These are phyloP conservation scores for Chiroxiphia lanceolata DNA, from an alignment of 2,797 vertebrate genomes.

Conservation along the genomic window DNA sequence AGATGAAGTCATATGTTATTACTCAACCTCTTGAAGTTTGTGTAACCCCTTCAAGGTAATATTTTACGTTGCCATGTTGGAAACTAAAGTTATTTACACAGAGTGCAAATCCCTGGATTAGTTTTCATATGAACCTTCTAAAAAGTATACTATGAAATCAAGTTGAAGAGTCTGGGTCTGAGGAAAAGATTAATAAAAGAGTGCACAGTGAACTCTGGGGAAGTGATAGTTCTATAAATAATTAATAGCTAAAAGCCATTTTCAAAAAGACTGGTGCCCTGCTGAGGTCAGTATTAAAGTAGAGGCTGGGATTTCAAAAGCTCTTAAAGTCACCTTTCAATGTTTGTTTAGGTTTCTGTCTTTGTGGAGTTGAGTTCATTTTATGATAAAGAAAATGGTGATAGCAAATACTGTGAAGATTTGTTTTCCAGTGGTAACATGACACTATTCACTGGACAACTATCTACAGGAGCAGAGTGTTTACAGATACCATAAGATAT, in stretches of 20 bases:
- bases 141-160: conserved; percentile 40
- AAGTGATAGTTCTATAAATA: conserved; percentile 56
- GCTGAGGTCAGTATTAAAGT: conserved; percentile 33
- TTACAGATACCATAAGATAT: conserved; percentile 65
- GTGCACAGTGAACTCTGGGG: background rate
- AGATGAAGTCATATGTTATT: conserved; percentile 24
- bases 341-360: conserved; percentile 54
- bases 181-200: conserved; percentile 43
- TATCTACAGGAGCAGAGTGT: conserved; percentile 15
- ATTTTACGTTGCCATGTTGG: conserved; percentile 34
- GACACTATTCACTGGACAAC: conserved; percentile 38
- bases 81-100: conserved; percentile 48
- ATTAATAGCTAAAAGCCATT: conserved; percentile 56
- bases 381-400: conserved; percentile 39
- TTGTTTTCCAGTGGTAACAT: conserved; percentile 13
- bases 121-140: conserved; percentile 31
- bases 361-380: conserved; percentile 29
- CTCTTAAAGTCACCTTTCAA: conserved; percentile 38
- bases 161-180: conserved; percentile 17
- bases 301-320: conserved; percentile 37
- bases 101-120: conserved; percentile 38
- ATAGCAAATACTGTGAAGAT: conserved; percentile 44
- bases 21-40: conserved; percentile 33
- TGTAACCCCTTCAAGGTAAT: conserved; percentile 44
- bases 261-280: conserved; percentile 27